Conservation (phyloP, 2,888 invertebrate species). For the Ochlodes sylvanus region DNA sequence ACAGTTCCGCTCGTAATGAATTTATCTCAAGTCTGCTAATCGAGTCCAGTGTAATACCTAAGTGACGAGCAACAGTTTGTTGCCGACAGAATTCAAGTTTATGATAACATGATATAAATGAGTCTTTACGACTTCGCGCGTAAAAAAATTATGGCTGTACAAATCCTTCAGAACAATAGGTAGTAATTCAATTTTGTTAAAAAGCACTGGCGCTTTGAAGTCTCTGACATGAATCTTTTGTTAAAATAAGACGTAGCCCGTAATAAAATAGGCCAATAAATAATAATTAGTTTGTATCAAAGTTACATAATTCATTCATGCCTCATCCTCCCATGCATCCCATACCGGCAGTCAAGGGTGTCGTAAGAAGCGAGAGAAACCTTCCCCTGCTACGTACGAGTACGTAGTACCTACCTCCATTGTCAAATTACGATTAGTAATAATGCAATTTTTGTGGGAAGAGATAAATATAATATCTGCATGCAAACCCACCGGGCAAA, state of each 20-base stretch:
- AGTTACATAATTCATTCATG: too few species aligned
- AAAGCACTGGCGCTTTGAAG: conserved; percentile 12
- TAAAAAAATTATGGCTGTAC: neutral
- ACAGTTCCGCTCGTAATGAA: neutral
- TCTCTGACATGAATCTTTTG: conserved; percentile 11
- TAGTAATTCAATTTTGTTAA: conserved; percentile 26
- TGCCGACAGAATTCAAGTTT: neutral
- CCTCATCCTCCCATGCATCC: too few species aligned
- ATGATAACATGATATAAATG: conserved; percentile 7
- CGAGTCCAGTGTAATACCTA: neutral
- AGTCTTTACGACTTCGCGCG: neutral
- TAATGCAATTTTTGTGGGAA: too few species aligned
- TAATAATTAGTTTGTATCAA: too few species aligned
- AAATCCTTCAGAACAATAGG: conserved; percentile 12
- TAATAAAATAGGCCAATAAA: conserved; percentile 11
- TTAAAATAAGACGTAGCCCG: conserved; percentile 15
- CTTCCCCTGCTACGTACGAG: too few species aligned
- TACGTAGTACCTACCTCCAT: too few species aligned
- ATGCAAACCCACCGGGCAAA: too few species aligned
- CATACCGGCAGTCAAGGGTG: too few species aligned
- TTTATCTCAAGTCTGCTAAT: neutral
- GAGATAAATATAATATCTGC: too few species aligned
- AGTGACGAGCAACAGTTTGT: conserved; percentile 2
- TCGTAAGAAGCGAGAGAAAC: too few species aligned
- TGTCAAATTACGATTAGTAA: too few species aligned